Percentiles rank a stretch among this genome's conserved stretches.
Conservation (phyloP, 2,888 invertebrate species). For the Agrochola litura region DNA sequence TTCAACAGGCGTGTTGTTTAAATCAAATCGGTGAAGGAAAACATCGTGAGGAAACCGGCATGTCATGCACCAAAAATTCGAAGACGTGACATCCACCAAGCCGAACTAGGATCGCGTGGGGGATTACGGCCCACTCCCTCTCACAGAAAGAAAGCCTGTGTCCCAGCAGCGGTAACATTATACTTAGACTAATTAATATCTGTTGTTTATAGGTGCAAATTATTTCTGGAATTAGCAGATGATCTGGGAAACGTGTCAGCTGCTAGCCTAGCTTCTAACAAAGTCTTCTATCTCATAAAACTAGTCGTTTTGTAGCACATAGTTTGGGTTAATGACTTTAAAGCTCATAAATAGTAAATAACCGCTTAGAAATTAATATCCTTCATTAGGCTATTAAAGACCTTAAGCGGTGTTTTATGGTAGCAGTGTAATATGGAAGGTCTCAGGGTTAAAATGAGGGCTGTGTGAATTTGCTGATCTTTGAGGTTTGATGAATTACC, state of each 20-base stretch:
- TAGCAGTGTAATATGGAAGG: constrained; percentile 6
- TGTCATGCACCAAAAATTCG: too few relatives aligned
- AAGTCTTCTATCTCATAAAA: background rate
- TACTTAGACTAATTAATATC: background rate
- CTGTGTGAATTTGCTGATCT: constrained; percentile 12
- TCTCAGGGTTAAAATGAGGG: background rate
- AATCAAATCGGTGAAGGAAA: background rate
- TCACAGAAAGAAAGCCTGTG: background rate
- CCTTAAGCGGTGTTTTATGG: constrained; percentile 26
- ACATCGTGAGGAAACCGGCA: background rate
- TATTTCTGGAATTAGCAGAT: background rate
- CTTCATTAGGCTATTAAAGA: constrained; percentile 13
- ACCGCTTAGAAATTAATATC: constrained; percentile 19
- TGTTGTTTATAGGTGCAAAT: background rate
- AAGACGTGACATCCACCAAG: too few relatives aligned
- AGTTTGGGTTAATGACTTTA: background rate
- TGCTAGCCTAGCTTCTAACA: background rate
- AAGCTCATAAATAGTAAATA: constrained; percentile 12
- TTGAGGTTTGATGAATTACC: background rate
- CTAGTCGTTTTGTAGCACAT: constrained; percentile 1
- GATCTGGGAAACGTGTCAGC: background rate
- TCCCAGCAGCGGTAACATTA: background rate
- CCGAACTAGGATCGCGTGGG: background rate
- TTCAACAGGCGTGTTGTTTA: background rate
- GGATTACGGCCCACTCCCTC: background rate